phyloP scores from a whole-genome alignment of 2,888 invertebrate genomes.

The Pseudococcus jackbeardsleyi region DNA sequence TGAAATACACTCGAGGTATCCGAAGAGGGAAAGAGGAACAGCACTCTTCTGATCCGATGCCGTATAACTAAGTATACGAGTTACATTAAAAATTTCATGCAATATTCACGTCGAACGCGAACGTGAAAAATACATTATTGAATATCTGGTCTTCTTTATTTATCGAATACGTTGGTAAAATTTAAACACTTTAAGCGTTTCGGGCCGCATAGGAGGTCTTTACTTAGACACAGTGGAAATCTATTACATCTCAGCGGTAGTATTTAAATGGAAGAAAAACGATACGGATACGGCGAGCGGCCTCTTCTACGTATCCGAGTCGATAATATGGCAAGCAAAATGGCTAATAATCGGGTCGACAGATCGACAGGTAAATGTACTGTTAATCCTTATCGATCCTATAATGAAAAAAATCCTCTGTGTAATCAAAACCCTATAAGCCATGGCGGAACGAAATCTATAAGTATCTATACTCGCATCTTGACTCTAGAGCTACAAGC shows the following conservation, averaged over 20 bases:
- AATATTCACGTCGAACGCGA: constrained; percentile 56
- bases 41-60: not conserved
- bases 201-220: constrained; percentile 55
- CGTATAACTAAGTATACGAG: not conserved
- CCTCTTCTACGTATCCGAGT: not conserved
- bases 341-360: constrained; percentile 52
- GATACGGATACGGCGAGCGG: constrained; percentile 21
- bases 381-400: constrained; percentile 50
- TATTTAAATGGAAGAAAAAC: constrained; percentile 60
- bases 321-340: constrained; percentile 54
- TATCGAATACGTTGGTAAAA: constrained; percentile 44
- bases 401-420: constrained; percentile 11
- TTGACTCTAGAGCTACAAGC: not conserved
- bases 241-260: constrained; percentile 58
- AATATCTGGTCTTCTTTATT: constrained; percentile 55
- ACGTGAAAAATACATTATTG: constrained; percentile 59
- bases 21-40: not conserved
- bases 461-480: not conserved
- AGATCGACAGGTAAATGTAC: constrained; percentile 36
- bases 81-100: constrained; percentile 60
- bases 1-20: not conserved
- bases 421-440: constrained; percentile 9
- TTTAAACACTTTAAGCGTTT: constrained; percentile 55
- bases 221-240: constrained; percentile 51
- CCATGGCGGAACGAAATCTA: constrained; percentile 17